Evolutionary conservation across 1,140 invertebrate species (phyloP).

Genomic region (Pemphigus obesinymphae): DNA sequence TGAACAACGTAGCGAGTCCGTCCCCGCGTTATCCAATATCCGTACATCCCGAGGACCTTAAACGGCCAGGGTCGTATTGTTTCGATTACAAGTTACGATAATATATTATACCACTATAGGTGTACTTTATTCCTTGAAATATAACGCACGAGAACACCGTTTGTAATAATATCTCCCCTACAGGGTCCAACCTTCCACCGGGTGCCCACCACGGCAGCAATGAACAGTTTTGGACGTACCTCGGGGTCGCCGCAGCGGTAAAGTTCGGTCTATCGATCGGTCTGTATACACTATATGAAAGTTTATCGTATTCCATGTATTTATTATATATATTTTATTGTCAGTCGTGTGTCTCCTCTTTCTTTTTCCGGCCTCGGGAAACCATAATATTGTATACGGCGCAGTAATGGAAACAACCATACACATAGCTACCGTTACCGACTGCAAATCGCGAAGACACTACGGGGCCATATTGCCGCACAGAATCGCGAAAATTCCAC

Average conservation of each 20-base stretch:
- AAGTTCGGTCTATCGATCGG: background rate
- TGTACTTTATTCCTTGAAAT: too few relatives aligned
- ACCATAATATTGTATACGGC: background rate
- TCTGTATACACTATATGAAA: background rate
- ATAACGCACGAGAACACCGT: background rate
- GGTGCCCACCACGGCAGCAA: background rate
- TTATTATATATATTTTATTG: background rate
- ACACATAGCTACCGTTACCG: background rate
- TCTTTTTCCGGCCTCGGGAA: background rate
- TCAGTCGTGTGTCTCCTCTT: too few relatives aligned
- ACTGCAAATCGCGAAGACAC: background rate
- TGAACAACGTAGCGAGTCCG: background rate
- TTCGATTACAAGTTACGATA: slow-evolving; percentile 16
- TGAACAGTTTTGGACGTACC: background rate
- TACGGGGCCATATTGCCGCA: background rate
- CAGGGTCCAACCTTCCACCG: background rate
- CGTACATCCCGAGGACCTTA: background rate
- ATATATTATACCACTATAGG: too few relatives aligned
- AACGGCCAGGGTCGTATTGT: background rate
- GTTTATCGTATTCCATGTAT: too few relatives aligned
- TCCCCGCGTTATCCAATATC: background rate
- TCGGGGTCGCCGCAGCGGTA: background rate
- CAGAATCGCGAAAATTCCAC: background rate
- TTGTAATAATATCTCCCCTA: slow-evolving; percentile 2
- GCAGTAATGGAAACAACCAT: too few relatives aligned